phyloP scores from a whole-genome alignment of 1,140 invertebrate species.

The Zeugodacus cucurbitae region DNA sequence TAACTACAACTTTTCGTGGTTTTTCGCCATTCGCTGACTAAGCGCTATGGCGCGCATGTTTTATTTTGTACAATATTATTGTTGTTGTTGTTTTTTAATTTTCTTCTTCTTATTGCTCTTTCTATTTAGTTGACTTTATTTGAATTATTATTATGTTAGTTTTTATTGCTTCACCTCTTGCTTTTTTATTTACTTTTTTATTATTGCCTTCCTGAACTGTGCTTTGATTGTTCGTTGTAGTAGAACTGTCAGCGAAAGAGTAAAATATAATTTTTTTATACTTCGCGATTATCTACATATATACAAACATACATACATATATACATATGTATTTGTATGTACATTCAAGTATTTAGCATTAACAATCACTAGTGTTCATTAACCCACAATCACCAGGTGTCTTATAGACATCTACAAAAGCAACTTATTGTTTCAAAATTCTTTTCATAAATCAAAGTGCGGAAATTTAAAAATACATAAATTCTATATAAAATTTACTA shows the following conservation, averaged over 20 bases:
- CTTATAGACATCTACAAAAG: neutral
- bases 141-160: neutral
- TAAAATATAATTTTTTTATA: too few species aligned
- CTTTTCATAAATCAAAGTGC: too few species aligned
- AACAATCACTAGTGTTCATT: neutral
- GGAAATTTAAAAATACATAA: too few species aligned
- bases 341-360: neutral
- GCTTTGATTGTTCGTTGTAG: neutral
- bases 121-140: neutral
- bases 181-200: neutral
- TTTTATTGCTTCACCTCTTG: neutral
- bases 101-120: neutral
- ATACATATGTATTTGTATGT: neutral
- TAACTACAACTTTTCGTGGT: neutral
- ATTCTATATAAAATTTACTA: too few species aligned
- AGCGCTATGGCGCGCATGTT: neutral
- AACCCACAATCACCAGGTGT: neutral
- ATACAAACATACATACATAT: too few species aligned
- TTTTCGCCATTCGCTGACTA: neutral
- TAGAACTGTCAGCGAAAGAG: neutral
- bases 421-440: neutral
- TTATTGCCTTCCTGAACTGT: neutral
- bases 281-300: too few species aligned
- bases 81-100: neutral
- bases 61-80: neutral